Evolutionary conservation across 2,113 vertebrate species (phyloP).

Genomic region (Callocephalon fimbriatum): DNA sequence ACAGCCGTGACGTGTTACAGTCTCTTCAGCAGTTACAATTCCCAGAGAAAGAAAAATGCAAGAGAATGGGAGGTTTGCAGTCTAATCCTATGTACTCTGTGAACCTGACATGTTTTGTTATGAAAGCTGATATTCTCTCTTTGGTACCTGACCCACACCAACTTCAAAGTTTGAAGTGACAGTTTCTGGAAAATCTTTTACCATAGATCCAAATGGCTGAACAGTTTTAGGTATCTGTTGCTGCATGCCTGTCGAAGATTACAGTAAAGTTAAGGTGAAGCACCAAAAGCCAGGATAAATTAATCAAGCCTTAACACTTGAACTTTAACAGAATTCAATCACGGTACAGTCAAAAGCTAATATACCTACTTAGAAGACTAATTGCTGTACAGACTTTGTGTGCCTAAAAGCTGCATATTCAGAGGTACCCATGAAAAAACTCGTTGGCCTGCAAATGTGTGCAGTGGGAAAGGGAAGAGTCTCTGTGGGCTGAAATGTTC

Average conservation of each 20-base stretch:
- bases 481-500: not conserved
- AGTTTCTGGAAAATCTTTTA: not conserved
- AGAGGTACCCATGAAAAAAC: not conserved
- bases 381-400: not conserved
- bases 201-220: not conserved
- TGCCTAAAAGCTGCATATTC: not conserved
- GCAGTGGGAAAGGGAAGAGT: not conserved
- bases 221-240: not conserved
- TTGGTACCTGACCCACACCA: not conserved
- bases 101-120: not conserved
- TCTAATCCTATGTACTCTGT: not conserved
- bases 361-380: not conserved
- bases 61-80: not conserved
- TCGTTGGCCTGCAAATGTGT: fast-evolving
- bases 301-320: not conserved
- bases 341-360: not conserved
- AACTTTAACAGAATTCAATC: not conserved
- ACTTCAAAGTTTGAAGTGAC: not conserved
- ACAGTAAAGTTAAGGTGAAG: not conserved
- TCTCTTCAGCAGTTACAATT: not conserved
- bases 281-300: not conserved
- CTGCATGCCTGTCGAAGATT: not conserved
- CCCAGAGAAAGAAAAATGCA: not conserved
- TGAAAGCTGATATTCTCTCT: not conserved
- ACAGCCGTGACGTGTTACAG: fast-evolving